These are phyloP conservation scores for Apistogramma diplotaenia DNA, from an alignment of 2,113 vertebrate genomes.

Conservation along the genomic window DNA sequence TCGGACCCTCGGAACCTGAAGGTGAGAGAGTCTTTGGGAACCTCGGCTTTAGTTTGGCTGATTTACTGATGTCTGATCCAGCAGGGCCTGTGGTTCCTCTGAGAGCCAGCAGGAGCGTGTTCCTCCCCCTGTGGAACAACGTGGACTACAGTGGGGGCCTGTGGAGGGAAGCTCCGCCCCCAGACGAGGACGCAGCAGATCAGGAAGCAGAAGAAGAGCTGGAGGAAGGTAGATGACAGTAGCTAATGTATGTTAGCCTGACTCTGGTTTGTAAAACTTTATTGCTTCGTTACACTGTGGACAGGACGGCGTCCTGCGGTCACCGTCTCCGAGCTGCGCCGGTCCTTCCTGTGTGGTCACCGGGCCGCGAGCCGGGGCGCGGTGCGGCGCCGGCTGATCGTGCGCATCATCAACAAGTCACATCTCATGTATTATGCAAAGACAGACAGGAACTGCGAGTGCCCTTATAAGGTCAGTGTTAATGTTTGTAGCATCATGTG, in stretches of 20 bases:
- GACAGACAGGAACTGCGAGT: conserved; percentile 65
- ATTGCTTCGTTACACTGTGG: no score
- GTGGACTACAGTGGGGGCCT: conserved; percentile 61
- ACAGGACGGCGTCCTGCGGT: conserved; percentile 21
- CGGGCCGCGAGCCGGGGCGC: not conserved
- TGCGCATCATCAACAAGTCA: conserved; percentile 73
- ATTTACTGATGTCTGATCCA: not conserved
- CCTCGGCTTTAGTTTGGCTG: no score
- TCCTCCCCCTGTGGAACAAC: conserved; percentile 78
- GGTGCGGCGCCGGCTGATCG: conserved; percentile 43
- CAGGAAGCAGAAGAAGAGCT: not conserved
- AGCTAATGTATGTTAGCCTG: no score
- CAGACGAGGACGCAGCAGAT: not conserved
- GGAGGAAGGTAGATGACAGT: conserved; percentile 24
- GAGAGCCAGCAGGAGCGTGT: conserved; percentile 66
- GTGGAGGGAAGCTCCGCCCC: conserved; percentile 63
- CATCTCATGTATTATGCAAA: conserved; percentile 76
- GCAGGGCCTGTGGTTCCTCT: conserved; percentile 55
- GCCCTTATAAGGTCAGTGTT: conserved; percentile 77
- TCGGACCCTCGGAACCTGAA: conserved; percentile 22
- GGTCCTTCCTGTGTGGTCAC: conserved; percentile 34
- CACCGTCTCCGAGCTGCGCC: conserved; percentile 14
- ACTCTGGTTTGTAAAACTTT: no score
- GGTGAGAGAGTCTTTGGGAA: conserved; percentile 21
- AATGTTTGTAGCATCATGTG: no score